Base-by-base conservation (phyloP, 2,797 vertebrate genomes). In the Gadopsis marmoratus region DNA sequence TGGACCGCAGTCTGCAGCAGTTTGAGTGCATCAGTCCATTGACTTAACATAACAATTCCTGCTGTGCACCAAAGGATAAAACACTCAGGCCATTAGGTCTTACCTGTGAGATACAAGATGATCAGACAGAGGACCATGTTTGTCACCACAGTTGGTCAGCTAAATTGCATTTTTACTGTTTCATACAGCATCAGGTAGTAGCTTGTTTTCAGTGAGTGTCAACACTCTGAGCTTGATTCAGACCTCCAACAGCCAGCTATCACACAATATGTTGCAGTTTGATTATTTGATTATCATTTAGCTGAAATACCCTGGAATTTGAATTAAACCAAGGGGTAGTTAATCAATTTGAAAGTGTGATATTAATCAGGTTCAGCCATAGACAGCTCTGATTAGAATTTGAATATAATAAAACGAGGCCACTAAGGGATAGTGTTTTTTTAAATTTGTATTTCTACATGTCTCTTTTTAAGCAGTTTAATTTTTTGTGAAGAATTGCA, bases 1-100 rank as follows among this genome's bases (percentile, higher is more conserved):
- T 90, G 79, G 91, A 85, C 79, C 82, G 76, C 73, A 79, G 85
- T 92, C 87, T 81, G 73, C 76, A 82, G 82, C 69, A 77, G 86
- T 90, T 88, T 89, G 76, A 88, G 87, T 68, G 58, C 76, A 88
- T 89, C 76, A 84, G 70, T 83, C 71, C 68, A 86, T 68, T 84
- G 89, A 91, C 84, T 83, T 70, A 92, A 81, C 74, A 70, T 53
- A 84, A 84, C 76, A 77, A 82, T 84, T 87, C 71, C 76, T 77
- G 79, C 82, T 88, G 78, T 89, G 85, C 75, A 86, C 78, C 62
- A 78, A 82, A 82, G 70, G 69, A 86, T 77, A 74, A 88, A 85
- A 79, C 71, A 78, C 58, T 59, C 31, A 43, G 71, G 74, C 73
- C 54, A 23, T 80, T 80, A 64, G 29, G 39, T 65, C 45, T 59